Evolutionary conservation across 23 tunicate genomes (phyloP), one percentile per base, ranked within the genome.

Genomic region (Trididemnum clinides): DNA sequence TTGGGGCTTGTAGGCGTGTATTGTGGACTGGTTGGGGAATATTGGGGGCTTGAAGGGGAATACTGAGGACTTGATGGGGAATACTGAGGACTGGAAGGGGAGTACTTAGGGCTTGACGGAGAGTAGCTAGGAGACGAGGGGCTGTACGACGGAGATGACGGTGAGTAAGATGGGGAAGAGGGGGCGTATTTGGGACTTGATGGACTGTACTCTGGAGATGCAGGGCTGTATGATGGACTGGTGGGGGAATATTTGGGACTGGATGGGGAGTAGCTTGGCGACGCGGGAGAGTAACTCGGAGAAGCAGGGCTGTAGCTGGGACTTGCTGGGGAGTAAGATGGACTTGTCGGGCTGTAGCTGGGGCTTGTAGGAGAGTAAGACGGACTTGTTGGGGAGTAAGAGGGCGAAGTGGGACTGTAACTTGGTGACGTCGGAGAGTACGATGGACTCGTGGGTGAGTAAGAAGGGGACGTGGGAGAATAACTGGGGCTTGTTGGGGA

Each of bases 341-440:
- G 96, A 33, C 54, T 22, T 2, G 91, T 62, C 6, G 96, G 91
- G 57, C 88, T 80, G 50, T 90, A 90, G 76, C 58, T 27, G 0
- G 98, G 95, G 36, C 88, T 81, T 1, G 98, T 93, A 10, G 98
- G 98, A n/a, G 88, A 81, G 63, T 93, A 93, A 35, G 87, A 78
- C 1, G 98, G 98, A 7, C 84, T 70, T 23, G 98, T 95, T n/a
- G 95, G 95, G 25, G 88, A 80, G 73, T 93, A 93, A 21, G 90
- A 84, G 21, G 98, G 97, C 1, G 71, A 35, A 1, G 98, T 93
- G 49, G 93, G 93, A 19, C 83, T 66, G 75, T 93, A 93, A 27
- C 83, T 77, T 4, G 98, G 98, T n/a, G 98, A 93, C 0, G 99
- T 95, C 26, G 99, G 99, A 64, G 92, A 87, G 88, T 95, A 95